A percentile compares a stretch with the other conserved stretches of the same genome.
phyloP scores from a whole-genome alignment of 1,140 invertebrate genomes.

The Augochlora pura region DNA sequence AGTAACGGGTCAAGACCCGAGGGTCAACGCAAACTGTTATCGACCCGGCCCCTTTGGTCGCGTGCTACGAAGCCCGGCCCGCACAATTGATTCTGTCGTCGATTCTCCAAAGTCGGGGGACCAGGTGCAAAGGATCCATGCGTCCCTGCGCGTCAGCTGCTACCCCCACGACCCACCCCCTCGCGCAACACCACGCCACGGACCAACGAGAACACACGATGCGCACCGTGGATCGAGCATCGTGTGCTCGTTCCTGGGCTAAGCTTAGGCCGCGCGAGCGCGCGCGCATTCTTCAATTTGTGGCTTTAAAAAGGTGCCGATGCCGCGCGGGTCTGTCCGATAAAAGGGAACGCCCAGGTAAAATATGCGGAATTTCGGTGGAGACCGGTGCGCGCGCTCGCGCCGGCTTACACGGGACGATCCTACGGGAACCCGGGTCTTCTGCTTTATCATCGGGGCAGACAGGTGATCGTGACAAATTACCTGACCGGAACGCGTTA shows the following conservation, averaged over 20 bases:
- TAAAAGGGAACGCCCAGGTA: slow-evolving; percentile 36
- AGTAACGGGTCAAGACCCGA: slow-evolving; percentile 42
- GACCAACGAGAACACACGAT: neutral
- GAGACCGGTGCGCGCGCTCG: no score
- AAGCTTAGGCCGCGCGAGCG: neutral
- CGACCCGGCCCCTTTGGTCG: slow-evolving; percentile 42
- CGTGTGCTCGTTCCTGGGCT: no score
- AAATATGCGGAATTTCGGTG: slow-evolving; percentile 42
- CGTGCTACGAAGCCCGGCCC: slow-evolving; percentile 40
- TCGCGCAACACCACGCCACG: neutral
- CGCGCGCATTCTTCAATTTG: slow-evolving; percentile 34
- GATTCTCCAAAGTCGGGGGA: slow-evolving; percentile 51
- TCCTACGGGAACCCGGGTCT: slow-evolving; percentile 5
- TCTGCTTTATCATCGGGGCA: slow-evolving; percentile 5
- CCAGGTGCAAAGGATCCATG: slow-evolving; percentile 57
- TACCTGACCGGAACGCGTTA: neutral
- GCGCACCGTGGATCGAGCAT: neutral
- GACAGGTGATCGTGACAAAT: slow-evolving; percentile 33
- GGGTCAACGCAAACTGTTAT: slow-evolving; percentile 51
- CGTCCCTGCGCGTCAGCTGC: slow-evolving; percentile 58
- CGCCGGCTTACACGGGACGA: neutral
- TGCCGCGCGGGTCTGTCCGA: slow-evolving; percentile 9
- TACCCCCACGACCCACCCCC: slow-evolving; percentile 52
- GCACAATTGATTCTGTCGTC: slow-evolving; percentile 61
- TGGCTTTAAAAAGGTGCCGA: slow-evolving; percentile 34